Evolutionary conservation across 2,888 invertebrate species (phyloP).

Genomic region (Creontiades dilutus): DNA sequence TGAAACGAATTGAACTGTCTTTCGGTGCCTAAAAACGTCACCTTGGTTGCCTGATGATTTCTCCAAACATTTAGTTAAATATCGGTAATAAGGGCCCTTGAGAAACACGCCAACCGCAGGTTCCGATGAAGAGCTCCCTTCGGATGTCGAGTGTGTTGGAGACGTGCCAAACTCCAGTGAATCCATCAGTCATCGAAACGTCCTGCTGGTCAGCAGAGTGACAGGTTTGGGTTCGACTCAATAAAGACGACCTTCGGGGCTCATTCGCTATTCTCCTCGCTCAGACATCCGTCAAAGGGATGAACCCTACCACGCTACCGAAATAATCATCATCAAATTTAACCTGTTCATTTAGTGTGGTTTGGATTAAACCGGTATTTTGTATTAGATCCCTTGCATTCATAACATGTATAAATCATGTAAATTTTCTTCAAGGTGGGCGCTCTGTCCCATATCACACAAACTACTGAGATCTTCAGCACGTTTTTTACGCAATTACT

Average conservation of each 20-base stretch:
- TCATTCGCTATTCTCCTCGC: not conserved
- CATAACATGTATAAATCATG: no score
- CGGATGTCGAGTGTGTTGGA: not conserved
- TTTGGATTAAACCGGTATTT: no score
- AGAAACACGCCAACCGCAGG: not conserved
- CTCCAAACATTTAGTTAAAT: not conserved
- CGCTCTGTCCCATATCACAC: no score
- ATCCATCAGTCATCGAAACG: not conserved
- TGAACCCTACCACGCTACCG: no score
- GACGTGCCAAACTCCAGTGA: not conserved
- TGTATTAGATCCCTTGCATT: no score
- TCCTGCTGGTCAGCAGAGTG: not conserved
- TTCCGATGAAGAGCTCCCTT: not conserved
- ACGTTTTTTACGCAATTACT: no score
- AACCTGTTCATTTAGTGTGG: no score
- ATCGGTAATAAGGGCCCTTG: not conserved
- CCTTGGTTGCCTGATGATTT: no score
- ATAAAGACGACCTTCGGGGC: not conserved
- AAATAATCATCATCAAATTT: not conserved
- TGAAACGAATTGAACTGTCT: no score
- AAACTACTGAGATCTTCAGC: no score
- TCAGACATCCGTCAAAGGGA: not conserved
- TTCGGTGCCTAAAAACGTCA: no score
- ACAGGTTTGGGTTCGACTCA: not conserved
- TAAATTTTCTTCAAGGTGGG: no score